Base-by-base conservation (phyloP, 2,888 invertebrate species). In the Aphidius colemani region DNA sequence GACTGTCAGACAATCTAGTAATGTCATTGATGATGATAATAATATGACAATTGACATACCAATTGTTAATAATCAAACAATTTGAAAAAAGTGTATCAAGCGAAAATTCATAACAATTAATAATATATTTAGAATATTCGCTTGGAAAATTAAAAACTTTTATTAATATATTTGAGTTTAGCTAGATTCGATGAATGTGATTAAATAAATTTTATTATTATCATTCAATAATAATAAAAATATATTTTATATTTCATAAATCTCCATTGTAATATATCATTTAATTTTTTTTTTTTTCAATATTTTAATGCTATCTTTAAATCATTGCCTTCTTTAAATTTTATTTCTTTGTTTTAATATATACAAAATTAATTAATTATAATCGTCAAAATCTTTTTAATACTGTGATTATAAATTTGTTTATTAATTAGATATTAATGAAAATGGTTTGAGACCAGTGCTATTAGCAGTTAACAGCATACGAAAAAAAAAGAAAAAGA, bases 111-210 rank as follows among this genome's bases (percentile, higher is more conserved):
- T 69, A 70, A 64, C 69, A 50, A 68, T 78, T 40, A 66, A 71
- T 43, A 73, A 64, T 63, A 71, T 79, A 48, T 67, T 74, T 57
- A 69, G 75, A 57, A 73, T 79, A 59, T 78, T 80, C 62, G 74
- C 72, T 51, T 76, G 78, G 53, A 77, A 71, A 18, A 66, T 74
- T 56, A 74, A 72, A 57, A 74, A 71, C 53, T 30, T 30, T 30
- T 30, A 30, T 30, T 30, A 30, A 30, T 30, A 30, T 30, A 18
- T 30, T 30, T 30, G 30, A 30, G 30, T 30, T 30, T 30, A 30
- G 5, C 30, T 30, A 30, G 30, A 30, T 30, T 30, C 30, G 5
- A 30, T 30, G 30, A 30, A 30, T 30, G 30, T 30, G 30, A 30
- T 30, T 30, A 4, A 30, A 30, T 30, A 2, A 18, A 18, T 18